Base-by-base conservation (phyloP, 1,140 invertebrate species). In the Aphelenchoides besseyi region DNA sequence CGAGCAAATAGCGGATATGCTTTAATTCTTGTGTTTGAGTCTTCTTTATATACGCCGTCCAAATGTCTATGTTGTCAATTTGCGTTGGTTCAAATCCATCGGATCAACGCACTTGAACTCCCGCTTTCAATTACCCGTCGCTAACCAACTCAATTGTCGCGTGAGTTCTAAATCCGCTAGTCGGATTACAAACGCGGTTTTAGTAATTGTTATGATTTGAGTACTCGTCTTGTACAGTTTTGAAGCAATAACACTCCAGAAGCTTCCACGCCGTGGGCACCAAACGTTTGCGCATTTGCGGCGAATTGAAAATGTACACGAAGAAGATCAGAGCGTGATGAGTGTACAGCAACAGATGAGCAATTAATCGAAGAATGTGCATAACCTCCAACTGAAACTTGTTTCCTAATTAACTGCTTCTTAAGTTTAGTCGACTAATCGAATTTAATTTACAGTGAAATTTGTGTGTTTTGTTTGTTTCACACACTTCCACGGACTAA, bases 281-380 rank as follows among this genome's bases (percentile, higher is more conserved):
- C 23, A 83, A 72, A 55, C 83, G 75, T 48, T 83, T 84, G 32
- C 82, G 83, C 81, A 83, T 83, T 68, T 83, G 81, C 0, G 81
- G 81, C 29, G 77, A 80, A 70, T 77, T 81, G 52, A 84, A 81
- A 36, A 83, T 84, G 71, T 81, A 77, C 54, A 83, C 54, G 79
- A 77, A 83, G 30, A 83, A 79, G 0, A 83, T 70, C 30, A 74
- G 73, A 18, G 82, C 78, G 63, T 83, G 81, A 59, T 83, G 81
- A 2, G 76, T 52, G 64, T 83, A 83, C 37, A 77, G 57, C 18
- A 77, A 62, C 1, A 80, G 48, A 37, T 80, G 78, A 28, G 75
- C 75, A 8, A 64, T 41, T n/a, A 79, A 70, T n/a, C 63, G 55
- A 5, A 75, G 36, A 18, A 67, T 70, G 32, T 75, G 75, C 74